Conservation (phyloP, 2,113 vertebrate species). For the Azemiops feae region DNA sequence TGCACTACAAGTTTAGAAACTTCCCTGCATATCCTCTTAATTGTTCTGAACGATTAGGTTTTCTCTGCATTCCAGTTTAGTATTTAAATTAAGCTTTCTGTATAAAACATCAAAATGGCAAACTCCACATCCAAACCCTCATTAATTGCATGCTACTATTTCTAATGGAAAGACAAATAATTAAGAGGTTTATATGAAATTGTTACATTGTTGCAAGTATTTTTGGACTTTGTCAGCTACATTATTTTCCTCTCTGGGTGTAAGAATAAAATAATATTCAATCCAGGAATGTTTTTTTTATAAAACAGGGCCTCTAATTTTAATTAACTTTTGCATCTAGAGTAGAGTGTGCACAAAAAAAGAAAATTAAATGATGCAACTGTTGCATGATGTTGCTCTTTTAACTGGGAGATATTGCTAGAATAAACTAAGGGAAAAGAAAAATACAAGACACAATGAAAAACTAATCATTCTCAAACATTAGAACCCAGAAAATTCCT, state of each 20-base stretch:
- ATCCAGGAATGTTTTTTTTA: not conserved
- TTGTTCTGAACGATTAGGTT: not conserved
- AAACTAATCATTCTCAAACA: not conserved
- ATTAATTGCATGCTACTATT: not conserved
- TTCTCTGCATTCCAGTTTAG: not conserved
- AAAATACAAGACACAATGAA: not conserved
- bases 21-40: not conserved
- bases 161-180: not conserved
- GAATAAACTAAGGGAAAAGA: constrained; percentile 60
- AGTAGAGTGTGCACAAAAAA: constrained; percentile 30
- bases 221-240: not conserved
- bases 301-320: fast-evolving
- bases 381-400: constrained; percentile 43
- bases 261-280: not conserved
- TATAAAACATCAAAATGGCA: not conserved
- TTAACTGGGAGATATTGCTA: constrained; percentile 51
- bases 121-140: not conserved
- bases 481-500: not conserved
- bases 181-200: not conserved
- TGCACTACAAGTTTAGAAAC: not conserved
- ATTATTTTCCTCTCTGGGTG: not conserved
- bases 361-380: constrained; percentile 70
- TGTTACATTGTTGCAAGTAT: not conserved
- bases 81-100: not conserved
- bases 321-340: not conserved